Conservation (phyloP, 2,888 invertebrate genomes). For the Erebia aethiops region DNA sequence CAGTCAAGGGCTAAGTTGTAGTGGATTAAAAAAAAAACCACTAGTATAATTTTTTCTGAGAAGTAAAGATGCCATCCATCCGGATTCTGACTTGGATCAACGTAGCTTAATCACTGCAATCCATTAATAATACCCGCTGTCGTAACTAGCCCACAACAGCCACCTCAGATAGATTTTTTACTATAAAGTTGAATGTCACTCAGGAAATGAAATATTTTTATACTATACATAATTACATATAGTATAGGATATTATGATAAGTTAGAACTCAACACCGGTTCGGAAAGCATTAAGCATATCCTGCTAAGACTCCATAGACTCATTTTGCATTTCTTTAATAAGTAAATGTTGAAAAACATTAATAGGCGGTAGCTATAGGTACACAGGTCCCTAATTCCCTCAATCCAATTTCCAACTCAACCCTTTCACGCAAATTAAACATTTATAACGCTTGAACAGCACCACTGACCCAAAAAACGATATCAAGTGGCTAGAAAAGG, state of each 20-base stretch:
- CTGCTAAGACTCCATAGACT: no score
- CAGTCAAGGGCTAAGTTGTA: no score
- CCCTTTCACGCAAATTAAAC: conserved; percentile 31
- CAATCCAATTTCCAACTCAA: conserved; percentile 20
- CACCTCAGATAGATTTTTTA: neutral
- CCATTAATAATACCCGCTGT: neutral
- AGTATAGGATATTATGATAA: no score
- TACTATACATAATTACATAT: no score
- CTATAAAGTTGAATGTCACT: no score
- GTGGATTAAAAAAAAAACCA: no score
- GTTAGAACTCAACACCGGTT: no score
- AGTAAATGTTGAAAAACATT: neutral
- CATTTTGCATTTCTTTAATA: neutral
- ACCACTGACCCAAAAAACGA: conserved; percentile 16
- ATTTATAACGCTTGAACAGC: conserved; percentile 20
- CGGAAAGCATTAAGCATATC: no score
- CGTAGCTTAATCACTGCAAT: neutral
- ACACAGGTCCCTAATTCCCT: conserved; percentile 4
- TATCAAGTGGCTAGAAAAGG: conserved; percentile 15
- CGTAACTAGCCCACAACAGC: neutral
- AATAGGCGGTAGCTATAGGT: neutral
- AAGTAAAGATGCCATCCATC: neutral
- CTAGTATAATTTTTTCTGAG: no score
- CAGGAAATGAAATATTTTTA: no score
- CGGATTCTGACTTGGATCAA: neutral